Conservation (phyloP, 1,140 invertebrate genomes). For the Megalopta genalis region DNA sequence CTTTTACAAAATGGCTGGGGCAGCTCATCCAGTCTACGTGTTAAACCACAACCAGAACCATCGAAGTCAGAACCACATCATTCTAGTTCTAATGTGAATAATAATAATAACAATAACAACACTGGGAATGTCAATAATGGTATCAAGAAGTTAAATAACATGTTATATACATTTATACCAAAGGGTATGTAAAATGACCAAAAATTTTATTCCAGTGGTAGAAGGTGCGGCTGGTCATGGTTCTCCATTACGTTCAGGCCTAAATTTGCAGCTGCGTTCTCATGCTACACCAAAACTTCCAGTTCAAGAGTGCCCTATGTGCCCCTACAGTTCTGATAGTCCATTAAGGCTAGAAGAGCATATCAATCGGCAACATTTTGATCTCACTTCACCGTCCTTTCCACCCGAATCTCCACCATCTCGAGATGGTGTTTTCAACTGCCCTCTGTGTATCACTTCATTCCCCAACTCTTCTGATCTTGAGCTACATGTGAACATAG, state of each 20-base stretch:
- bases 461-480: constrained; percentile 89
- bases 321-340: constrained; percentile 88
- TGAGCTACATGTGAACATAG: constrained; percentile 91
- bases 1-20: constrained; percentile 75
- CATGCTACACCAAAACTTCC: constrained; percentile 75
- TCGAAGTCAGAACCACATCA: constrained; percentile 61
- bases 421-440: constrained; percentile 80
- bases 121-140: constrained; percentile 53
- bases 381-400: constrained; percentile 88
- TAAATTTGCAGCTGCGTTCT: constrained; percentile 80
- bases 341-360: constrained; percentile 89
- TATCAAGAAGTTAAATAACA: background rate
- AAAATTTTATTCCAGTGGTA: constrained; percentile 45
- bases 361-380: constrained; percentile 92
- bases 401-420: constrained; percentile 78
- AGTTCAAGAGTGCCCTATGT: constrained; percentile 87
- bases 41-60: constrained; percentile 53
- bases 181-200: background rate
- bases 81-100: constrained; percentile 74
- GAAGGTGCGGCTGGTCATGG: constrained; percentile 77
- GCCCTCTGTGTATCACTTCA: constrained; percentile 87
- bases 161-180: background rate
- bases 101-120: constrained; percentile 80
- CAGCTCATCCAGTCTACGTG: constrained; percentile 52
- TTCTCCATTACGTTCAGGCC: constrained; percentile 80